Evolutionary conservation across 2,888 invertebrate species (phyloP).

Genomic region (Tryphoninae sp.): DNA sequence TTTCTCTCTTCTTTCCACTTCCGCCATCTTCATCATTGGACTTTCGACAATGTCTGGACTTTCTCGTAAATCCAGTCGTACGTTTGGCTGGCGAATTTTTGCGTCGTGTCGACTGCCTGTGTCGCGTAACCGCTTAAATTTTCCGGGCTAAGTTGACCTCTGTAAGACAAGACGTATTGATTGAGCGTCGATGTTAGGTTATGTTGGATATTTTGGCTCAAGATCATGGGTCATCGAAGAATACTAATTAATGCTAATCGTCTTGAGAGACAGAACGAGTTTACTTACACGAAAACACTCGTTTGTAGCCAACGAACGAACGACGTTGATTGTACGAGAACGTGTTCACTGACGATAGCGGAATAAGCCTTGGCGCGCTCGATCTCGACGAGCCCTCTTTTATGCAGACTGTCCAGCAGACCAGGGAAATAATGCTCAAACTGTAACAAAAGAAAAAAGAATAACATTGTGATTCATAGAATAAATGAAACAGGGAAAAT

Average conservation of each 20-base stretch:
- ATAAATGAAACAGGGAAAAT: background rate
- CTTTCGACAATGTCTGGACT: conserved; percentile 88
- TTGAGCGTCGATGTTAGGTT: too few relatives aligned
- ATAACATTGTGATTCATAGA: background rate
- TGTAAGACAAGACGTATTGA: conserved; percentile 78
- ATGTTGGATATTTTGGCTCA: too few relatives aligned
- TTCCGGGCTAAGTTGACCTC: conserved; percentile 90
- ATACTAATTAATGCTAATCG: background rate
- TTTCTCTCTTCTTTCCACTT: background rate
- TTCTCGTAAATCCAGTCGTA: conserved; percentile 91
- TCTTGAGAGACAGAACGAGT: too few relatives aligned
- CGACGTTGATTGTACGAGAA: conserved; percentile 71
- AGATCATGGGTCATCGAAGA: background rate
- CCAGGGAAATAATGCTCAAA: conserved; percentile 89
- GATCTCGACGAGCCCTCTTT: conserved; percentile 78
- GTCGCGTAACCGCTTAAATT: conserved; percentile 87
- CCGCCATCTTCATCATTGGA: conserved; percentile 82
- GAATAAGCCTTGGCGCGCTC: conserved; percentile 73
- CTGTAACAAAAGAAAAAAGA: conserved; percentile 77
- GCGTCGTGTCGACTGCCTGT: conserved; percentile 86
- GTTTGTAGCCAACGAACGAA: conserved; percentile 85
- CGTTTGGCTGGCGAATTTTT: conserved; percentile 86
- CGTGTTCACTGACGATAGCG: conserved; percentile 71
- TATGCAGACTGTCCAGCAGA: conserved; percentile 85
- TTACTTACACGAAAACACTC: conserved; percentile 90